Conservation (phyloP, 2,113 vertebrate species). For the Eolophus roseicapilla region DNA sequence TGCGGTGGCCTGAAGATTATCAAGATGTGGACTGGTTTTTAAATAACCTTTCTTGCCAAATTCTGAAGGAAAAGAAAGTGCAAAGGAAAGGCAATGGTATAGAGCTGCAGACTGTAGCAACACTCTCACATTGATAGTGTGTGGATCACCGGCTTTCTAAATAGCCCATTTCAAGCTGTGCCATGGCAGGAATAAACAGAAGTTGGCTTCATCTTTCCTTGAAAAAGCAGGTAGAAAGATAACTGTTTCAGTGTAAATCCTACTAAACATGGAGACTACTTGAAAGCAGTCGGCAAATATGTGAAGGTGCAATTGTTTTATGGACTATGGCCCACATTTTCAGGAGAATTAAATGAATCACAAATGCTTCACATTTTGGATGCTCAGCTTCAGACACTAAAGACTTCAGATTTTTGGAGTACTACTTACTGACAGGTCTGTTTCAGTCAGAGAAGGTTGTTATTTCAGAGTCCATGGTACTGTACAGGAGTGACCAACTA, state of each 20-base stretch:
- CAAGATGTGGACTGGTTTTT: conserved; percentile 90
- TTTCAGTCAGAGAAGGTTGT: not conserved
- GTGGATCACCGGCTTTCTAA: not conserved
- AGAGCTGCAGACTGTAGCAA: conserved; percentile 48
- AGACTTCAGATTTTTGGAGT: not conserved
- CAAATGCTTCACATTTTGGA: not conserved
- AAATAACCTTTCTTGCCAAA: conserved; percentile 72
- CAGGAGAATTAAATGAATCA: not conserved
- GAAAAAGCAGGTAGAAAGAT: not conserved
- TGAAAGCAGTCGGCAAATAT: not conserved
- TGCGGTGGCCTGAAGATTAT: conserved; percentile 87
- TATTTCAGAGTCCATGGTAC: not conserved
- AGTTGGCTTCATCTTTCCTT: not conserved
- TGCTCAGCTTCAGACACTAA: not conserved
- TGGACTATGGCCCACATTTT: not conserved
- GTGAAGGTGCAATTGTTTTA: not conserved
- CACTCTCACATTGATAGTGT: not conserved
- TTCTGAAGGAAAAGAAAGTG: conserved; percentile 73
- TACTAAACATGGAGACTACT: not conserved
- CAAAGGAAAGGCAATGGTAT: not conserved
- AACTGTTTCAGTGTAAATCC: not conserved
- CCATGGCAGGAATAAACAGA: not conserved
- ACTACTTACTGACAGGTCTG: not conserved
- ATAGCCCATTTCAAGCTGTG: not conserved
- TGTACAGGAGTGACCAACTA: not conserved